These are phyloP conservation scores for Parambassis ranga DNA, from an alignment of 2,797 vertebrate genomes.

Conservation along the genomic window DNA sequence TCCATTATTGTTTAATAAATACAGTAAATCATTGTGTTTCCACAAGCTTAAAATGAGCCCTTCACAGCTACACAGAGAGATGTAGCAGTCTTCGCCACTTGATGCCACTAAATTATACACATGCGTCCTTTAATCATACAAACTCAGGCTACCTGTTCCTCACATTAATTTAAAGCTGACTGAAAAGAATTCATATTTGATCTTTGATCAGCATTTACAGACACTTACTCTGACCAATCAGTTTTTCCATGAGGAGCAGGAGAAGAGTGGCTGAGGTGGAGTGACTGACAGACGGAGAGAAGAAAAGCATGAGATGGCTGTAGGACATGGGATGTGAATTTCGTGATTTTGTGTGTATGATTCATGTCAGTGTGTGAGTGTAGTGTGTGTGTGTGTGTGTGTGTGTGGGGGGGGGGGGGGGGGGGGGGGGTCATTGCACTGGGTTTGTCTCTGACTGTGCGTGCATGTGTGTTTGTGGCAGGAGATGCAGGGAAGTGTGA, in stretches of 20 bases:
- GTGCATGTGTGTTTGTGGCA: conserved; percentile 14
- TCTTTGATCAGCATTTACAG: no score
- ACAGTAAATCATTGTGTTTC: no score
- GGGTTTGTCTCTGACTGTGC: not conserved
- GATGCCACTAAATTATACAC: no score
- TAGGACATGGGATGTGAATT: conserved; percentile 16
- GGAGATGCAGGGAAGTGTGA: conserved; percentile 59
- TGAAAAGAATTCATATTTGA: no score
- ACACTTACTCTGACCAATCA: not conserved
- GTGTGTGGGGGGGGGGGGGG: not conserved
- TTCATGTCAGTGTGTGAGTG: not conserved
- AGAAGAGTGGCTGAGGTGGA: not conserved
- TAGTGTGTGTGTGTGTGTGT: not conserved
- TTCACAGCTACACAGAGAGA: no score
- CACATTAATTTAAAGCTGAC: no score
- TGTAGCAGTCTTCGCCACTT: no score
- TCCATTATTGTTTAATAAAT: no score
- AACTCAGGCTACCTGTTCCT: no score
- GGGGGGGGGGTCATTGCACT: not conserved
- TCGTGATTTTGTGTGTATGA: conserved; percentile 17
- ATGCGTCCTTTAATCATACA: no score
- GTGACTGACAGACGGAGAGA: not conserved
- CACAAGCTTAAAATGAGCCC: no score
- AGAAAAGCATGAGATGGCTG: not conserved
- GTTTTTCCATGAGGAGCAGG: not conserved